Evolutionary conservation across 92 coral and sea anemone genomes (phyloP), one percentile per base, ranked within the genome.

Genomic region (Plumapathes pennacea): DNA sequence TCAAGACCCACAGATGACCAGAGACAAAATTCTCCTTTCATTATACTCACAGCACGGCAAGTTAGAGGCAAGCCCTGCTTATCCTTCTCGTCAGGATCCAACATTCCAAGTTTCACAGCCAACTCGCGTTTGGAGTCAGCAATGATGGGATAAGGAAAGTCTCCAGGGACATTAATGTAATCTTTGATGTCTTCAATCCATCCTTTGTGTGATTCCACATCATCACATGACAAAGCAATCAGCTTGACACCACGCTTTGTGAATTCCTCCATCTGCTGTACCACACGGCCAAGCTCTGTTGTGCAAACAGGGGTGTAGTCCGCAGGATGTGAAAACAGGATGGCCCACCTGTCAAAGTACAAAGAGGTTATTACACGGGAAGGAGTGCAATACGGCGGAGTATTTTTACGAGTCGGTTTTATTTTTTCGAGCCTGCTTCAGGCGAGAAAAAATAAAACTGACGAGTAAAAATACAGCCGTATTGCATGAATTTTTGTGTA

Each of bases 281-380:
- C 89, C 7, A 73, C 98, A 37, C 89, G 89, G 0, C 87, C 98
- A 34, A 92, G 76, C 64, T 92, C 98, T 7, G 98, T 92, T 58
- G 98, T 92, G 38, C 98, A 92, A 32, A 92, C 98, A 8, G 98
- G 98, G 1, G 98, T 92, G 74, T 76, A 92, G 63, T 92, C 98
- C 3, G 98, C 98, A 57, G 98, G 98, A 19, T 92, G 98, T 0
- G 98, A 92, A 59, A 92, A 92, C 22, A 92, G 66, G 57, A 92
- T 84, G 31, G 82, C 96, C 98, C 98, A 92, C 10, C 98, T 92
- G 27, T 13, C 19, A 28, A 44, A 11, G n/a, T 12, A 46, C 37
- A 18, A 34, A 25, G n/a, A n/a, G n/a, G n/a, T n/a, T n/a, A n/a
- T n/a, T n/a, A n/a, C n/a, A n/a, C n/a, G n/a, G n/a, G n/a, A n/a